Evolutionary conservation across 2,888 invertebrate species (phyloP), one percentile per base, ranked within the genome.

Genomic region (Arge pagana): DNA sequence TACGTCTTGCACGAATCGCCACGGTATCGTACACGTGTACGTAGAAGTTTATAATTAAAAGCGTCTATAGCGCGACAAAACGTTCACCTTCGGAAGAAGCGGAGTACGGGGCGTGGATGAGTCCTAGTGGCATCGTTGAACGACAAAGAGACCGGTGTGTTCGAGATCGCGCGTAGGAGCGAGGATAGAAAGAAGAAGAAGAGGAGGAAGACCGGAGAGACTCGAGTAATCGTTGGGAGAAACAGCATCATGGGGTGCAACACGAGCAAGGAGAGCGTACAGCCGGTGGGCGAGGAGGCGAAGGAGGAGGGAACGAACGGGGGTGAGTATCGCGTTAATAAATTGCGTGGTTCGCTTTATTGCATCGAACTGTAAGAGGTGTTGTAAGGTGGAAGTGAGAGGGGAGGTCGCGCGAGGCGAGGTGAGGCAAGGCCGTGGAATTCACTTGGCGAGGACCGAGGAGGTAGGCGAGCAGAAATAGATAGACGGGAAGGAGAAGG

Each of bases 191-290:
- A n/a, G n/a, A n/a, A n/a, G n/a, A n/a, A n/a, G n/a, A n/a, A 39
- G 13, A 11, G 6, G 10, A 5, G 13, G 23, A 11, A 13, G 21
- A 11, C 23, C n/a, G 37, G 3, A 21, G 4, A 19, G 4, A 16
- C 11, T 13, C 6, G 23, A 21, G 23, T 13, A 26, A 40, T 40
- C 24, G 24, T 40, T 40, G 31, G 30, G 42, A 43, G 60, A 65
- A n/a, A n/a, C n/a, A 19, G 74, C 56, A 52, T 74, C 73, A 78
- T 83, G 82, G 76, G 81, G 70, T 84, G 84, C 74, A 84, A 83
- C 65, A 83, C 83, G 42, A 84, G 84, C 70, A 83, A 84, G 71
- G 84, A 84, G 64, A 76, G 65, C 65, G 72, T 67, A 54, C 75
- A 66, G 69, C 76, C 68, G 66, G 74, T 68, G 10, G 72, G 67